phyloP scores from a whole-genome alignment of 2,797 vertebrate species.

The Gymnoscopelus braueri region DNA sequence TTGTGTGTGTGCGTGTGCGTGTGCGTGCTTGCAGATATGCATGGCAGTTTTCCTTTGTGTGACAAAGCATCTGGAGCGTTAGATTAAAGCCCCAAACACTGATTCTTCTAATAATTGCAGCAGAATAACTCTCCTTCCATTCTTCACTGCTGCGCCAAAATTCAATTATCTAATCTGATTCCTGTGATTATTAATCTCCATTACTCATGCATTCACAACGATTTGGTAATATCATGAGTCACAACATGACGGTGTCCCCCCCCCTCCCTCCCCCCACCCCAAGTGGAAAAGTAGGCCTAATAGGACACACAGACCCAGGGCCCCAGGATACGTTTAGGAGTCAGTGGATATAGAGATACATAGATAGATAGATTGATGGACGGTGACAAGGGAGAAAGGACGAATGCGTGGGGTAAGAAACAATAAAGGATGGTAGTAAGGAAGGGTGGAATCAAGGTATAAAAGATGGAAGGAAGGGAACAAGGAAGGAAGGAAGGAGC shows the following conservation, averaged over 20 bases:
- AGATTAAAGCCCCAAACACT: constrained; percentile 69
- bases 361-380: not conserved
- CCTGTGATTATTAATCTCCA: constrained; percentile 73
- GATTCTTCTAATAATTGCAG: constrained; percentile 72
- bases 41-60: constrained; percentile 6
- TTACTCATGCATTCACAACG: constrained; percentile 63
- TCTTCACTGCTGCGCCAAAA: constrained; percentile 65
- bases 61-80: constrained; percentile 67
- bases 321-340: constrained; percentile 23
- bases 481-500: constrained; percentile 23
- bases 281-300: constrained; percentile 36
- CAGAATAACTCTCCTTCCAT: constrained; percentile 61
- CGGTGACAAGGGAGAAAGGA: not conserved
- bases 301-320: constrained; percentile 24
- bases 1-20: not conserved
- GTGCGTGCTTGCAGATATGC: constrained; percentile 17
- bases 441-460: constrained; percentile 27
- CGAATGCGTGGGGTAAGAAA: not conserved
- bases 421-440: not conserved
- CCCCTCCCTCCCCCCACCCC: not conserved
- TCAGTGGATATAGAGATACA: constrained; percentile 4
- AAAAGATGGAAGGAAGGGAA: not conserved
- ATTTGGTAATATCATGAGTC: constrained; percentile 45
- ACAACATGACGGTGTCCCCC: constrained; percentile 29
- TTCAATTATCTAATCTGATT: constrained; percentile 78